Conservation (phyloP, 2,113 vertebrate genomes). For the Caracal caracal region DNA sequence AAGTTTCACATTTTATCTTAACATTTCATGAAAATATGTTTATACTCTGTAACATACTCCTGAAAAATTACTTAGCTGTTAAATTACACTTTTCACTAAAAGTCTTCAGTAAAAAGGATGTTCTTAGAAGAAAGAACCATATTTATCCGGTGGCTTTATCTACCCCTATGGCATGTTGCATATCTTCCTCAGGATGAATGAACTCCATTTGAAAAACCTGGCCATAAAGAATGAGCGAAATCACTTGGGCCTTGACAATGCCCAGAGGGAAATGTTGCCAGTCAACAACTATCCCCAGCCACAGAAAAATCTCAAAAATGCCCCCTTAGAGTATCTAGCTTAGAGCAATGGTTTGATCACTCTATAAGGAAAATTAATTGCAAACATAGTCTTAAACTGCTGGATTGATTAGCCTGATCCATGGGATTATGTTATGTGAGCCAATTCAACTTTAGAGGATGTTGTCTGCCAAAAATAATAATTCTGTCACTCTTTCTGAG, state of each 20-base stretch:
- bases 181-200: neutral
- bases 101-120: neutral
- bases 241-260: slow-evolving; percentile 13
- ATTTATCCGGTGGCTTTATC: neutral
- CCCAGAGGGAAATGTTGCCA: neutral
- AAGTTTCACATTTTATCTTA: slow-evolving; percentile 11
- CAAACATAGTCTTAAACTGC: neutral
- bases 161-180: neutral
- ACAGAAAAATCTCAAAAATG: slow-evolving; percentile 54
- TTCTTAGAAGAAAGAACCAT: neutral
- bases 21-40: neutral
- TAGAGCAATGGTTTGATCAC: neutral
- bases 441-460: neutral
- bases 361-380: slow-evolving; percentile 1
- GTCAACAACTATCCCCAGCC: neutral
- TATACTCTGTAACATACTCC: neutral
- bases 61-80: neutral
- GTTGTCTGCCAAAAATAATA: neutral
- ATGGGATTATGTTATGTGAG: neutral
- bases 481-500: neutral
- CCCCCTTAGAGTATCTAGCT: neutral
- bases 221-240: neutral
- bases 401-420: neutral
- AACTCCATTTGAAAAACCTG: slow-evolving; percentile 2
- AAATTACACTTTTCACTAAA: neutral